A percentile compares a stretch with the other conserved stretches of the same genome.
phyloP scores from a whole-genome alignment of 2,113 vertebrate species.

The Brachionichthys hirsutus region DNA sequence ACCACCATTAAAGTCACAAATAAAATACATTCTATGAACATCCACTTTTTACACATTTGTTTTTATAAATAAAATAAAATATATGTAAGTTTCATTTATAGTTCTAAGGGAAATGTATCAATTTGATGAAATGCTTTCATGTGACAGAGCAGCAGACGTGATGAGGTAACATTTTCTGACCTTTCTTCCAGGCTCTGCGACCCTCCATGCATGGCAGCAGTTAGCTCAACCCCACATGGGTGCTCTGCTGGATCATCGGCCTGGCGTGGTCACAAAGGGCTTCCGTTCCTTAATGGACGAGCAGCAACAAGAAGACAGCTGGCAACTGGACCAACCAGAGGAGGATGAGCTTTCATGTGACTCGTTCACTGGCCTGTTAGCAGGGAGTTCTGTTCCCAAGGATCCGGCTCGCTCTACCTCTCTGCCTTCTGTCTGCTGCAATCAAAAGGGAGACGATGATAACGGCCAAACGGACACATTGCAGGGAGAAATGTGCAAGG shows the following conservation, averaged over 20 bases:
- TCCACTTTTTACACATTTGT: too few relatives aligned
- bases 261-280: constrained; percentile 96
- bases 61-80: too few relatives aligned
- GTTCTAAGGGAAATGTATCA: neutral
- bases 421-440: constrained; percentile 73
- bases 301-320: constrained; percentile 81
- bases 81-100: too few relatives aligned
- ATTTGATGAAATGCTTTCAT: neutral
- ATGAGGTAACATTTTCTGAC: constrained; percentile 15
- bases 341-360: constrained; percentile 91
- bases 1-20: too few relatives aligned
- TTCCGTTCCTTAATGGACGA: constrained; percentile 90
- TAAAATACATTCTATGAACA: too few relatives aligned
- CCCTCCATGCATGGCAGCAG: constrained; percentile 98
- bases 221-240: constrained; percentile 96
- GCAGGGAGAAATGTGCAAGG: constrained; percentile 1
- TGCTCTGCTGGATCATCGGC: constrained; percentile 90
- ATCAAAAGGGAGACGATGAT: constrained; percentile 62
- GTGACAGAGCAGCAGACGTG: neutral
- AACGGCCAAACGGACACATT: constrained; percentile 11
- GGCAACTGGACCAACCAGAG: constrained; percentile 94
- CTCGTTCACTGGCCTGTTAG: constrained; percentile 78
- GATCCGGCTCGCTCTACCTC: constrained; percentile 86
- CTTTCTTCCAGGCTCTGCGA: constrained; percentile 86
- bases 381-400: constrained; percentile 68